Evolutionary conservation across 2,888 invertebrate species (phyloP), one percentile per base, ranked within the genome.

Genomic region (Coremacera marginata): DNA sequence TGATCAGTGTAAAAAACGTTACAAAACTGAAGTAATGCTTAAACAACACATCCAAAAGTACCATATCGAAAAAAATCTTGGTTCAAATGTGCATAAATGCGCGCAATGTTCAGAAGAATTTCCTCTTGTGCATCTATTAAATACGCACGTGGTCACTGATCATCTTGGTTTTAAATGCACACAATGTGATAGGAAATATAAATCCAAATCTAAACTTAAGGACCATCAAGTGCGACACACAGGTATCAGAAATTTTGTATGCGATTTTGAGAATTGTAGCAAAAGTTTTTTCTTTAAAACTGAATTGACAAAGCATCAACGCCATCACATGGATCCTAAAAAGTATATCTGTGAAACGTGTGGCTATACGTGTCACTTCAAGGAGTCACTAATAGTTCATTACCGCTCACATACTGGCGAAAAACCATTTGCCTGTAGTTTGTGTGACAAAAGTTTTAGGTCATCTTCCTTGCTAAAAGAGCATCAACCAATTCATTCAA

Each of bases 361-460:
- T n/a, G 80, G 81, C 7, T 82, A 78, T 70, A 68, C 67, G 44
- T 80, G 79, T 34, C 76, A 86, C 3, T 84, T 83, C 70, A 83
- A 84, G 75, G 86, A 84, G 77, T 86, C 84, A 19, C 71, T 88
- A 22, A 84, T 83, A 9, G 85, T 87, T 8, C 88, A 88, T 78
- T 78, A 83, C 5, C 83, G 87, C 11, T 84, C 84, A 5, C 88
- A 88, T 55, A 88, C 88, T 0, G 88, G 88, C 0, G 88, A 87
- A 25, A 84, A 83, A 11, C 88, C 88, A 0, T 88, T 84, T 67
- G 79, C 76, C 3, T 83, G 82, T 34, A 79, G 81, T 25, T 78
- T 80, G 19, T 82, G 83, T 27, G 73, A 79, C 16, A 82, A 82
- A 75, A 57, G 77, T 37, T 83, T 83, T 70, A 71, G 79, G 49